Conservation (phyloP, 2,797 vertebrate species). For the Brachyrhaphis roseni region DNA sequence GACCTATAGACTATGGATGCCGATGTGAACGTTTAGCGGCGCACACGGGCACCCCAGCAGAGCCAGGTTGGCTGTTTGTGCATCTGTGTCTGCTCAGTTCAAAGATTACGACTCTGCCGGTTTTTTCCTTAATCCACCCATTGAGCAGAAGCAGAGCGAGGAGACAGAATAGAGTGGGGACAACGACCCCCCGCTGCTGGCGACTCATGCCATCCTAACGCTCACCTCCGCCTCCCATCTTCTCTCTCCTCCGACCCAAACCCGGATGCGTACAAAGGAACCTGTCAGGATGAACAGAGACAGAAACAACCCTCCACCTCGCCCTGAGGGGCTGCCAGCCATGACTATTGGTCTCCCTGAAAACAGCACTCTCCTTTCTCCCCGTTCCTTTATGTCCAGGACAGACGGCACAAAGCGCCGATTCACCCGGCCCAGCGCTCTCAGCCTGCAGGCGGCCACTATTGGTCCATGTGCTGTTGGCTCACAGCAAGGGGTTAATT, state of each 20-base stretch:
- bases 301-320: conserved; percentile 58
- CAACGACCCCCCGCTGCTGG: conserved; percentile 72
- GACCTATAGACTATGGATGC: conserved; percentile 61
- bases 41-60: conserved; percentile 48
- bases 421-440: conserved; percentile 68
- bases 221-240: conserved; percentile 47
- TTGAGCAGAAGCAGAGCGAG: conserved; percentile 75
- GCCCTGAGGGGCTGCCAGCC: conserved; percentile 54
- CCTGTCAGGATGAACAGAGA: conserved; percentile 65
- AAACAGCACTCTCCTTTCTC: conserved; percentile 51
- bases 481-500: conserved; percentile 81
- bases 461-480: conserved; percentile 62
- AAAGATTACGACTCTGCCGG: conserved; percentile 80
- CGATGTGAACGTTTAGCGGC: conserved; percentile 60
- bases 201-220: conserved; percentile 75
- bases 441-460: conserved; percentile 55
- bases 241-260: conserved; percentile 20
- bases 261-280: conserved; percentile 58
- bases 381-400: conserved; percentile 51
- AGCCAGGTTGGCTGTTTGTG: conserved; percentile 50
- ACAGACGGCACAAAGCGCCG: conserved; percentile 79
- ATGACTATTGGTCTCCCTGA: conserved; percentile 66
- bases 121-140: conserved; percentile 79
- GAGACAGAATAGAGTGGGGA: conserved; percentile 75
- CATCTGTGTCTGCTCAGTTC: conserved; percentile 67